Evolutionary conservation across 2,888 invertebrate genomes (phyloP).

Genomic region (Baronia brevicornis): DNA sequence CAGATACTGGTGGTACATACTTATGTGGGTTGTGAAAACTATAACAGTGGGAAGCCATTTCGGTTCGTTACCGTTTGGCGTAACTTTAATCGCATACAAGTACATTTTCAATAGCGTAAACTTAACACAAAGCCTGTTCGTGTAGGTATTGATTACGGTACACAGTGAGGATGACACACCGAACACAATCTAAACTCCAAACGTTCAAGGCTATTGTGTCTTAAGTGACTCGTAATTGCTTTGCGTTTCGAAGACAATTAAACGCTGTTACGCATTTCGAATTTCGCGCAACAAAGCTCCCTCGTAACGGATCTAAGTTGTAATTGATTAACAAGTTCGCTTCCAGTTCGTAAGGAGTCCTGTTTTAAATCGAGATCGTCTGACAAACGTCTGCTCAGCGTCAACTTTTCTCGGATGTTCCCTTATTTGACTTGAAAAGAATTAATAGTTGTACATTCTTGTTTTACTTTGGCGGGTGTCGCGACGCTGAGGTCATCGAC

Average conservation of each 20-base stretch:
- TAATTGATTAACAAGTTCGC: conserved; percentile 14
- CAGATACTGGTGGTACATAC: no score
- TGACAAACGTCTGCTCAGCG: conserved; percentile 27
- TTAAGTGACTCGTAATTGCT: conserved; percentile 19
- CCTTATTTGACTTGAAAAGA: conserved; percentile 45
- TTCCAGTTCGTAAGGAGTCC: no score
- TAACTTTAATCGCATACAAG: no score
- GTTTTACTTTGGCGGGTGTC: conserved; percentile 55
- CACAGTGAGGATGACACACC: no score
- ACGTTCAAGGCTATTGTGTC: no score
- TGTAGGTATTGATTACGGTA: no score
- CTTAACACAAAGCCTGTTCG: no score
- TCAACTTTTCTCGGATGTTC: conserved; percentile 30
- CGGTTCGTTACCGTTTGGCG: no score
- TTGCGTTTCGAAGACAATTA: conserved; percentile 28
- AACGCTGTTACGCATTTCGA: conserved; percentile 26
- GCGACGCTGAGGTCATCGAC: conserved; percentile 64
- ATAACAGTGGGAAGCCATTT: no score
- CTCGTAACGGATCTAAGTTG: conserved; percentile 38
- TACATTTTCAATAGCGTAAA: no score
- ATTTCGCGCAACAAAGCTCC: conserved; percentile 33
- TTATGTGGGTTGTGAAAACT: no score
- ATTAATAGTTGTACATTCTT: conserved; percentile 55
- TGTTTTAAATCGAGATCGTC: conserved; percentile 29
- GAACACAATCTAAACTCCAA: no score